Evolutionary conservation across 2,113 vertebrate genomes (phyloP).

Genomic region (Solenodon paradoxus): DNA sequence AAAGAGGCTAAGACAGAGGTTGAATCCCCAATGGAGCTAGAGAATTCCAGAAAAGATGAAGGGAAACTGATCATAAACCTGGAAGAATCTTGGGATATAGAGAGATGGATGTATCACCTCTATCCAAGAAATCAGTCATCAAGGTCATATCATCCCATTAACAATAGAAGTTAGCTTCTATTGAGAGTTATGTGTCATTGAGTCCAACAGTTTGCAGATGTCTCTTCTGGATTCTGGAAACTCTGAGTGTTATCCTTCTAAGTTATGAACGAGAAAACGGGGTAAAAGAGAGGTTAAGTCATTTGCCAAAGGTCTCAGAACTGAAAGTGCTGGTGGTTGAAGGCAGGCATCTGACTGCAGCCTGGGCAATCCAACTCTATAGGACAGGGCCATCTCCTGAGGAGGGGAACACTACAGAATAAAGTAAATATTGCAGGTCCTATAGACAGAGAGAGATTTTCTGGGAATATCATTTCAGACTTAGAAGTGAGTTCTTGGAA

Average conservation of each 20-base stretch:
- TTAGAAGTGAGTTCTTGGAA: neutral
- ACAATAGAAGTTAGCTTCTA: neutral
- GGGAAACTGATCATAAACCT: neutral
- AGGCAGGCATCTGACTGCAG: neutral
- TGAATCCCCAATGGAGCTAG: neutral
- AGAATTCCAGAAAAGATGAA: neutral
- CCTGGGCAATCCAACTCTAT: neutral
- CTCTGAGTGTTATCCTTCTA: neutral
- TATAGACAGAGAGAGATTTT: neutral
- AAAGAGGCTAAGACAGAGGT: neutral
- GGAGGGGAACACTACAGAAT: neutral
- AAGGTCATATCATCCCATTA: neutral
- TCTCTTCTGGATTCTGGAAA: neutral
- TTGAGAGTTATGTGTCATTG: too few species aligned
- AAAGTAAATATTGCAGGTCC: too few species aligned
- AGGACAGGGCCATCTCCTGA: neutral
- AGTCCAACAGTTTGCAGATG: neutral
- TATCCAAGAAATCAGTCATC: neutral
- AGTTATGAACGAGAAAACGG: neutral
- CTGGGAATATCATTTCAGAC: neutral
- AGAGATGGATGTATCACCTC: neutral
- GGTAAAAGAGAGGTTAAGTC: neutral
- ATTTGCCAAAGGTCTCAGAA: neutral
- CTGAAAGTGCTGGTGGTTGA: neutral
- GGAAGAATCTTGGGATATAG: neutral